Conservation (phyloP, 2,888 invertebrate species). For the Sarcophaga caerulescens region DNA sequence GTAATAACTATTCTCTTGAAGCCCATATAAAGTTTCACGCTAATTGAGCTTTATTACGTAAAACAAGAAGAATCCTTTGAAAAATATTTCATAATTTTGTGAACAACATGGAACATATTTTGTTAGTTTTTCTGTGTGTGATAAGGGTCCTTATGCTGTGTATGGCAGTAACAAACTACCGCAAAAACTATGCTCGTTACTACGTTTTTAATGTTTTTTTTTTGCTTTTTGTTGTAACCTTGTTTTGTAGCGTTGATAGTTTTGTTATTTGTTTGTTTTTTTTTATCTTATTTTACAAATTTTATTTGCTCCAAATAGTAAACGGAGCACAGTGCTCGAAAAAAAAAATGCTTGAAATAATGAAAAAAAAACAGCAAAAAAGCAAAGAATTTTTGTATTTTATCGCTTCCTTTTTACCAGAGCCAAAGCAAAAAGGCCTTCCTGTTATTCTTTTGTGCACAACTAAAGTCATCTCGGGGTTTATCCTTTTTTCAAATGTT, state of each 20-base stretch:
- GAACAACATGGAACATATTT: too few species aligned
- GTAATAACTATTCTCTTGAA: too few species aligned
- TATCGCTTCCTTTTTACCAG: constrained; percentile 66
- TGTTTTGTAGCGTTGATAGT: neutral
- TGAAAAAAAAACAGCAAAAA: neutral
- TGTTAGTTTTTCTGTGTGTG: too few species aligned
- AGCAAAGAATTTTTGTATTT: constrained; percentile 48
- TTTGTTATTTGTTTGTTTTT: neutral
- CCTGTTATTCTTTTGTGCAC: constrained; percentile 64
- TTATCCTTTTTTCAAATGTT: constrained; percentile 9
- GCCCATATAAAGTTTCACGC: too few species aligned
- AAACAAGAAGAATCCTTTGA: too few species aligned
- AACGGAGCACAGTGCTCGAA: constrained; percentile 51
- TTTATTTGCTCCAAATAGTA: constrained; percentile 56
- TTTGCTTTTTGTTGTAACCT: neutral
- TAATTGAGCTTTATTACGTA: too few species aligned
- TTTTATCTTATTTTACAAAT: constrained; percentile 16
- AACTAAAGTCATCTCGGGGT: constrained; percentile 57
- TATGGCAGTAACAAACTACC: neutral
- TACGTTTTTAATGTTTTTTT: neutral
- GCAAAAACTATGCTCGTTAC: neutral
- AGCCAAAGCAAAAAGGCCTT: constrained; percentile 62
- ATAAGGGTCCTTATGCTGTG: too few species aligned
- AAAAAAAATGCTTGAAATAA: constrained; percentile 17
- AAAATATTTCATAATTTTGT: too few species aligned